A percentile compares a stretch with the other conserved stretches of the same genome.
These are phyloP conservation scores for Cirrhinus mrigala DNA, from an alignment of 2,797 vertebrate genomes.

Conservation along the genomic window DNA sequence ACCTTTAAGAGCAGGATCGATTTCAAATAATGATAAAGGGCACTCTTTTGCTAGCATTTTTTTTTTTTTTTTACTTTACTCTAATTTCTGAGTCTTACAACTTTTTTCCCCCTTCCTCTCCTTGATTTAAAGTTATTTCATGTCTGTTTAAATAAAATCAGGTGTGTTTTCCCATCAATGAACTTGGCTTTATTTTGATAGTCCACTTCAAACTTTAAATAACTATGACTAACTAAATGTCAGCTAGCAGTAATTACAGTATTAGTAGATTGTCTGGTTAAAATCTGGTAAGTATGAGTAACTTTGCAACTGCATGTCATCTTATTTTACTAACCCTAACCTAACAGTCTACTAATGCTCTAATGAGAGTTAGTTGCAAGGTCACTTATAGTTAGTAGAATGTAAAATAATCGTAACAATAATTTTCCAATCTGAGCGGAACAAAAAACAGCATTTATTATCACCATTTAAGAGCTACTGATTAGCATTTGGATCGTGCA, in stretches of 20 bases:
- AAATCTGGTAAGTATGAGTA: not conserved
- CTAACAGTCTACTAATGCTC: not conserved
- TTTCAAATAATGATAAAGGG: slow-evolving; percentile 57
- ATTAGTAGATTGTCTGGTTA: not conserved
- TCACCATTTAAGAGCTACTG: not conserved
- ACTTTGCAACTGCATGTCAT: not conserved
- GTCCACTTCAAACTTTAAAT: not conserved
- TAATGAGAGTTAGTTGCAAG: not conserved
- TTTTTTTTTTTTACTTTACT: not conserved
- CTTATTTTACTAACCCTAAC: not conserved
- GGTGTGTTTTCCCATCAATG: not conserved
- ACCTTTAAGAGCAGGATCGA: slow-evolving; percentile 48
- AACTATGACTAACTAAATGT: not conserved
- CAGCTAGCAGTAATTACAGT: not conserved
- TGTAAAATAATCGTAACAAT: no score
- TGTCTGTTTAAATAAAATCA: not conserved
- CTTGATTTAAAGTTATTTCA: not conserved
- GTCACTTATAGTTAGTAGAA: not conserved
- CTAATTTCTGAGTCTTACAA: slow-evolving; percentile 7
- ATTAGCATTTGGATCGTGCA: not conserved
- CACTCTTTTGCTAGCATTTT: slow-evolving; percentile 42
- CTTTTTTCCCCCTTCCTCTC: not conserved
- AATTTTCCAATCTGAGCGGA: not conserved
- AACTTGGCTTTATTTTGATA: not conserved
- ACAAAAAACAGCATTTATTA: not conserved